Base-by-base conservation (phyloP, 2,797 vertebrate genomes). In the Myiotriccus ornatus region DNA sequence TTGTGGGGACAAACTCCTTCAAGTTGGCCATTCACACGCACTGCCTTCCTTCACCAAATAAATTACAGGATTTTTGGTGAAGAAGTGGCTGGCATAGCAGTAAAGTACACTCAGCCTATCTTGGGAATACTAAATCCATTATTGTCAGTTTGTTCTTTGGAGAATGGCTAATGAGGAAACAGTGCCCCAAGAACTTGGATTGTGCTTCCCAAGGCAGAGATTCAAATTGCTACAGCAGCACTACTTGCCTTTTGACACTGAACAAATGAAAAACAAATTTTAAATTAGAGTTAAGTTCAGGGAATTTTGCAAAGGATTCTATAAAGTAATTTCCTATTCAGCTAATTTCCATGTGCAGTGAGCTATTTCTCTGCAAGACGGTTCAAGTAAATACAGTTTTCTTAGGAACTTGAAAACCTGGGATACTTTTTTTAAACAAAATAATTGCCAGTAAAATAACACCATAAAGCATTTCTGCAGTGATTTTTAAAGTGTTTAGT, bases 111-210 rank as follows among this genome's bases (percentile, higher is more conserved):
- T 76, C 53, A 57, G 73, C 2, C 5, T 91, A 30, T 87, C 95
- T 87, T 37, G 53, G 88, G 94, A 96, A 89, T 82, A 79, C 85
- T 88, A 96, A 96, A 96, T 96, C 93, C 68, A 71, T 95, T 95
- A 91, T 90, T 95, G 94, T 96, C 91, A 93, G 95, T 96, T 88
- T 83, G 93, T 84, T 95, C 94, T 90, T 95, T 94, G 68, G 89
- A 95, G 89, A 95, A 77, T 34, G 76, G 88, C 30, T 94, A 95
- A 96, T 77, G 88, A 97, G 91, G 90, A 83, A 91, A 75, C 89
- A 20, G 21, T 69, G 81, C 71, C 74, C 78, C n/a, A 52, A 93
- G 92, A 91, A 74, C 39, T 50, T 28, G 67, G 57, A 49, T 39
- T 91, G 79, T 87, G 50, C 65, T 88, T 92, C 69, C 62, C 52